Percentiles rank a stretch among this genome's conserved stretches.
Conservation (phyloP, 1,140 invertebrate species). For the Nephila pilipes region DNA sequence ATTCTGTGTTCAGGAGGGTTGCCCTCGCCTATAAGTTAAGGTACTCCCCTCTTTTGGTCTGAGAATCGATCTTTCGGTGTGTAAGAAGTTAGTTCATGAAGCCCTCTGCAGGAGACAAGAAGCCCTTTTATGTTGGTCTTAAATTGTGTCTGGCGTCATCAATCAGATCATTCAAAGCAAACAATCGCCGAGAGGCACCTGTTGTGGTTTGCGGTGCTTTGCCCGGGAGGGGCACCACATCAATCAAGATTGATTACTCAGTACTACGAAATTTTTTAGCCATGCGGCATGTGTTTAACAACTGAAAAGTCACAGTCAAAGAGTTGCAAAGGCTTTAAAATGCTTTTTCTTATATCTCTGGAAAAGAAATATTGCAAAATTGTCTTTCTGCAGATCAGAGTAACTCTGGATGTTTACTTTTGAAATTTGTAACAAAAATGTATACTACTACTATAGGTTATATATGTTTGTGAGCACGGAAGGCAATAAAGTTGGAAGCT, state of each 20-base stretch:
- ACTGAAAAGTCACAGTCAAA: neutral
- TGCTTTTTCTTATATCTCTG: neutral
- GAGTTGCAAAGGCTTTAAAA: neutral
- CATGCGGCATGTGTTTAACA: neutral
- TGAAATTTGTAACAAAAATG: no score
- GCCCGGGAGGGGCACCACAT: constrained; percentile 37
- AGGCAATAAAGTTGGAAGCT: no score
- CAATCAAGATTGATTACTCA: constrained; percentile 74
- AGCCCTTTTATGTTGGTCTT: constrained; percentile 43
- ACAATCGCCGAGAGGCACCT: constrained; percentile 63
- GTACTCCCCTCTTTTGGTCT: neutral
- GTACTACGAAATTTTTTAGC: constrained; percentile 54
- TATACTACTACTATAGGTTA: no score
- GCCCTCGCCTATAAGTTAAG: neutral
- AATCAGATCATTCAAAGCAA: constrained; percentile 74
- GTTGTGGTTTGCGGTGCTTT: constrained; percentile 67
- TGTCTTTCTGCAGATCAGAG: neutral
- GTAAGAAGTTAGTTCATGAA: constrained; percentile 36
- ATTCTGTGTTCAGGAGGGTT: neutral
- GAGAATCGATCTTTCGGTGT: constrained; percentile 23
- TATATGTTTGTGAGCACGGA: no score
- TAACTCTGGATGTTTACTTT: no score
- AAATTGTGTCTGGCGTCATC: constrained; percentile 71
- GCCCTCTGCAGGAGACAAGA: constrained; percentile 62
- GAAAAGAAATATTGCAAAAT: neutral